Conservation (phyloP, 1,140 invertebrate species). For the Cardiocondyla obscurior region DNA sequence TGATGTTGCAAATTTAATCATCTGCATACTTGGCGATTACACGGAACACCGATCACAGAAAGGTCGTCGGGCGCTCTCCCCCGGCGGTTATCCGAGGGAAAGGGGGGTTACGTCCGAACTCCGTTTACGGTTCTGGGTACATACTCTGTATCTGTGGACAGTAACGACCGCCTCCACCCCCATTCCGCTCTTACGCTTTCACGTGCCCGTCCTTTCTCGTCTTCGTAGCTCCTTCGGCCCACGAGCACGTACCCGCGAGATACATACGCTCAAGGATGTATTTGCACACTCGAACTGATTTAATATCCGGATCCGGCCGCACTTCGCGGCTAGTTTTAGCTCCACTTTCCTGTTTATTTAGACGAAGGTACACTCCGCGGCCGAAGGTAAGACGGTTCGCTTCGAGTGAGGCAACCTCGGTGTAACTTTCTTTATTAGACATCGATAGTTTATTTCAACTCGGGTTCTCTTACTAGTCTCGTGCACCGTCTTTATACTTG, state of each 20-base stretch:
- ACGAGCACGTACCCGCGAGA: slow-evolving; percentile 24
- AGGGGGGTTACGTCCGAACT: slow-evolving; percentile 65
- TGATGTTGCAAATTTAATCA: slow-evolving; percentile 85
- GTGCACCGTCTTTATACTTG: background rate
- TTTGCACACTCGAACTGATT: slow-evolving; percentile 50
- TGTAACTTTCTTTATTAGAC: slow-evolving; percentile 39
- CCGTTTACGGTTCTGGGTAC: slow-evolving; percentile 69
- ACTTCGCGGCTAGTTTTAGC: slow-evolving; percentile 40
- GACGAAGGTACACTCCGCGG: background rate
- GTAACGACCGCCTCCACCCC: slow-evolving; percentile 15
- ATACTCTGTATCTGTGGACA: slow-evolving; percentile 67
- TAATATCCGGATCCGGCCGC: slow-evolving; percentile 45
- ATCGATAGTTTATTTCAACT: background rate
- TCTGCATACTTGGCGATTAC: slow-evolving; percentile 85
- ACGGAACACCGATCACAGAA: slow-evolving; percentile 83
- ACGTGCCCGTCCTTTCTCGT: background rate
- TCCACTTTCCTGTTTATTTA: slow-evolving; percentile 48
- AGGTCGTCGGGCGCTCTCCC: slow-evolving; percentile 74
- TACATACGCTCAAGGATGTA: slow-evolving; percentile 25
- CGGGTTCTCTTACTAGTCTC: background rate
- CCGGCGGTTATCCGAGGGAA: slow-evolving; percentile 65
- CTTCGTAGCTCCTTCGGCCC: slow-evolving; percentile 15
- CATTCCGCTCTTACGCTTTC: background rate
- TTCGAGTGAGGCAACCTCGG: slow-evolving; percentile 15
- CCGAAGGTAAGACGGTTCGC: slow-evolving; percentile 16